These are phyloP conservation scores for Agrypnus murinus DNA, from an alignment of 2,888 invertebrate genomes.

Conservation along the genomic window DNA sequence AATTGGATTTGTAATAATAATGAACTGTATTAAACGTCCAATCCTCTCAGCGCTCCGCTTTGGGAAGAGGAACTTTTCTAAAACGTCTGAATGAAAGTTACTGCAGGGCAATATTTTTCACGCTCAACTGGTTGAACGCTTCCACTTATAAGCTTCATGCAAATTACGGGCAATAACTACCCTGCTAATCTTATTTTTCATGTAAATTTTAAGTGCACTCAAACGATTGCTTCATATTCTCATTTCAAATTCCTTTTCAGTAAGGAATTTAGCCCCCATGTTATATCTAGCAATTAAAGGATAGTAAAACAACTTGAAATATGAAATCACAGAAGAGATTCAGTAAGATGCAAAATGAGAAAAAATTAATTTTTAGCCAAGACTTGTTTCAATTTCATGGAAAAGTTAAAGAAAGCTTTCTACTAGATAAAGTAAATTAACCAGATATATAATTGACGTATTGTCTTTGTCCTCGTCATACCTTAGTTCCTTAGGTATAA, in stretches of 20 bases:
- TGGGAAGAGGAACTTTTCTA: conserved; percentile 8
- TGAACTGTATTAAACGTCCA: conserved; percentile 19
- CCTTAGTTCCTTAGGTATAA: no score
- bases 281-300: no score
- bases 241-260: not conserved
- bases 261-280: not conserved
- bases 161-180: conserved; percentile 41
- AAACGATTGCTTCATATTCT: conserved; percentile 26
- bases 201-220: conserved; percentile 41
- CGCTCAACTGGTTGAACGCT: conserved; percentile 37
- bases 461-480: no score
- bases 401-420: no score
- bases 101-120: conserved; percentile 37
- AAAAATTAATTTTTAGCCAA: no score
- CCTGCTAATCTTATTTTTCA: conserved; percentile 40
- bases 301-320: no score
- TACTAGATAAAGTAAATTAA: no score
- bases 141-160: conserved; percentile 39
- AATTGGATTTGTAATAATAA: conserved; percentile 34
- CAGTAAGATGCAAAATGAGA: no score
- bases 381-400: no score
- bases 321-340: no score
- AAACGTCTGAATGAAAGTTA: conserved; percentile 24
- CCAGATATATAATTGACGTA: no score
- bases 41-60: not conserved